These are phyloP conservation scores for Battus philenor DNA, from an alignment of 1,140 invertebrate species.

Conservation along the genomic window DNA sequence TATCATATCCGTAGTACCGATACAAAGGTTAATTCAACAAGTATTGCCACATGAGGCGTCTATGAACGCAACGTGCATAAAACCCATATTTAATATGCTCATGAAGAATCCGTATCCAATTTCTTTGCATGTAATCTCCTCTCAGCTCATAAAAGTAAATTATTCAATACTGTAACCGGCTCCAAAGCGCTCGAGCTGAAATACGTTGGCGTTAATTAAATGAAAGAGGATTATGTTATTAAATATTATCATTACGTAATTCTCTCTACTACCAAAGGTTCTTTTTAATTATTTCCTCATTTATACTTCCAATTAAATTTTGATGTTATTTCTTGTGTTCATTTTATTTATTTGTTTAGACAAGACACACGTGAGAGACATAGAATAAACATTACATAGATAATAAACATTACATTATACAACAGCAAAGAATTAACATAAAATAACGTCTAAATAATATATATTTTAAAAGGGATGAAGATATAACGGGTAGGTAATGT, in stretches of 20 bases:
- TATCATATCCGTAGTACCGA: background rate
- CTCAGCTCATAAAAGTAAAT: conserved; percentile 37
- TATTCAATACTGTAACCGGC: conserved; percentile 22
- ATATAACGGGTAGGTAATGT: too few species aligned
- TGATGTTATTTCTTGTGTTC: too few species aligned
- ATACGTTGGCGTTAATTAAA: conserved; percentile 1
- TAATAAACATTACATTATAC: too few species aligned
- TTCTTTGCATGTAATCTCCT: conserved; percentile 28
- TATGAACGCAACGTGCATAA: background rate
- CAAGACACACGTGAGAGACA: too few species aligned
- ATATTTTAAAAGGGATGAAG: too few species aligned
- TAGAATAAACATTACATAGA: too few species aligned
- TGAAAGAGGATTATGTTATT: background rate
- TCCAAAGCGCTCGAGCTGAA: conserved; percentile 11
- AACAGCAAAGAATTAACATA: too few species aligned
- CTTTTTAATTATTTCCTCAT: too few species aligned
- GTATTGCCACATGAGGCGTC: conserved; percentile 2
- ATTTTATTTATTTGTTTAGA: too few species aligned
- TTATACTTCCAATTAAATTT: too few species aligned
- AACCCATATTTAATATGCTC: conserved; percentile 13
- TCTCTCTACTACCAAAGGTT: too few species aligned
- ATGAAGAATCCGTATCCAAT: conserved; percentile 22
- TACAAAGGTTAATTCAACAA: conserved; percentile 7
- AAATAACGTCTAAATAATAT: too few species aligned
- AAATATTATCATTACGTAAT: conserved; percentile 1